phyloP scores from a whole-genome alignment of 2,888 invertebrate species.

The Endotricha flammealis region DNA sequence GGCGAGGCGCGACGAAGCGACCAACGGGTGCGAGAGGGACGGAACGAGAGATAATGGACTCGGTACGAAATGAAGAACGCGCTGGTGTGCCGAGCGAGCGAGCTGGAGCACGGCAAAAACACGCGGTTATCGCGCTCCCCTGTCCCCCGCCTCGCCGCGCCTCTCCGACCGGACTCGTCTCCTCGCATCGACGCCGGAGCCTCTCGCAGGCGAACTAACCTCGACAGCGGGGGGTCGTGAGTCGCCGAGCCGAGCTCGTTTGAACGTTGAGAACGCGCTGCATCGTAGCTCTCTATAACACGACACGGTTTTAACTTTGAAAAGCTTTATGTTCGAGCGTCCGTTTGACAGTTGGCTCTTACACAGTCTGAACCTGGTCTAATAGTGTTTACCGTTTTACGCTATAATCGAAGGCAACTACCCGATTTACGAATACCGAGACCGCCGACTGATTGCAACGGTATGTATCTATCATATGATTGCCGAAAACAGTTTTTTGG shows the following conservation, averaged over 20 bases:
- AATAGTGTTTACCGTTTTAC: slow-evolving; percentile 48
- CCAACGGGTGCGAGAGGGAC: slow-evolving; percentile 62
- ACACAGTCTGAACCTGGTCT: slow-evolving; percentile 43
- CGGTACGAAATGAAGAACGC: slow-evolving; percentile 74
- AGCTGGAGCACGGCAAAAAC: slow-evolving; percentile 74
- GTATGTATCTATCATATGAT: slow-evolving; percentile 48
- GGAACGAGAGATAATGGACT: slow-evolving; percentile 71
- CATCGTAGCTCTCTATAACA: slow-evolving; percentile 42
- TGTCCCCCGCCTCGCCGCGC: slow-evolving; percentile 34
- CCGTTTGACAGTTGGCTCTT: slow-evolving; percentile 49
- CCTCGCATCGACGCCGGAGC: slow-evolving; percentile 66
- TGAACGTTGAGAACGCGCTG: slow-evolving; percentile 52
- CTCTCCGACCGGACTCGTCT: slow-evolving; percentile 51
- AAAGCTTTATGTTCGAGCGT: slow-evolving; percentile 56
- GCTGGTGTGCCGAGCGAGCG: slow-evolving; percentile 68
- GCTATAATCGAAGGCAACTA: slow-evolving; percentile 50
- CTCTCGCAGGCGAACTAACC: slow-evolving; percentile 69
- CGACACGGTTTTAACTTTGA: slow-evolving; percentile 55
- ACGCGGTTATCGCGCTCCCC: slow-evolving; percentile 68
- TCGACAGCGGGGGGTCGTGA: slow-evolving; percentile 73
- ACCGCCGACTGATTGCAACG: slow-evolving; percentile 58
- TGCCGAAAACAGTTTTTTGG: slow-evolving; percentile 26
- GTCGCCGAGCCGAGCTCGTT: slow-evolving; percentile 55
- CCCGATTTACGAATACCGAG: too few relatives aligned
- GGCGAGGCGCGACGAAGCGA: slow-evolving; percentile 71